Evolutionary conservation across 2,113 vertebrate genomes (phyloP).

Genomic region (Scartelaos histophorus): DNA sequence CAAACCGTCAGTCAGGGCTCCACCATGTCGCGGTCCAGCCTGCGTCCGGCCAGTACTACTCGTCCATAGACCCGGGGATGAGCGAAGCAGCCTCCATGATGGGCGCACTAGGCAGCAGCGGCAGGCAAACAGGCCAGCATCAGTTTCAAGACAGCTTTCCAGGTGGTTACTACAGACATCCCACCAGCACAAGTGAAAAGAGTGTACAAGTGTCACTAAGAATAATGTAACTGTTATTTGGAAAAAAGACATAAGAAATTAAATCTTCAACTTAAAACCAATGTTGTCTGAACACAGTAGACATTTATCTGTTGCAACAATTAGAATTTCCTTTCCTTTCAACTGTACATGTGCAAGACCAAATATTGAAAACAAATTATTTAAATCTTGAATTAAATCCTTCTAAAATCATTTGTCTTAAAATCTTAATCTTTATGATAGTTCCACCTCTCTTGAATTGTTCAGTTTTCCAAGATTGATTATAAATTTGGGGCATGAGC

Average conservation of each 20-base stretch:
- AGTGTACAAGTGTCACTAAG: neutral
- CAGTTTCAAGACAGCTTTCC: constrained; percentile 99
- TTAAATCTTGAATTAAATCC: too few relatives aligned
- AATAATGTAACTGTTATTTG: too few relatives aligned
- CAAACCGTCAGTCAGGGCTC: constrained; percentile 87
- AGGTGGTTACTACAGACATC: constrained; percentile 80
- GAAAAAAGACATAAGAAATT: too few relatives aligned
- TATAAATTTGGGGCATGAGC: neutral
- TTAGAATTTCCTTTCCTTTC: too few relatives aligned
- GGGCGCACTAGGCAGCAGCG: constrained; percentile 88
- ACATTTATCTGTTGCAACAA: too few relatives aligned
- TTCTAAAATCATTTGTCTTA: too few relatives aligned
- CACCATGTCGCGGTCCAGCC: constrained; percentile 90
- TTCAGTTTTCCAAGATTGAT: neutral
- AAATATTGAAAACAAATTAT: neutral
- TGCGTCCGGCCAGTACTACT: constrained; percentile 90
- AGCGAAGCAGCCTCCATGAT: constrained; percentile 91
- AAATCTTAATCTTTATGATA: too few relatives aligned
- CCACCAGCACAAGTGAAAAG: constrained; percentile 6
- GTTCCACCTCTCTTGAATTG: neutral
- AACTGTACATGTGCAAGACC: too few relatives aligned
- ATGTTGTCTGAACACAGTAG: too few relatives aligned
- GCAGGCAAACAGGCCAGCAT: constrained; percentile 94
- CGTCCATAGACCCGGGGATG: constrained; percentile 91
- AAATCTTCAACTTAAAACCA: too few relatives aligned